A percentile compares a stretch with the other conserved stretches of the same genome.
Conservation (phyloP, 2,888 invertebrate genomes). For the Dynastes hyllus region DNA sequence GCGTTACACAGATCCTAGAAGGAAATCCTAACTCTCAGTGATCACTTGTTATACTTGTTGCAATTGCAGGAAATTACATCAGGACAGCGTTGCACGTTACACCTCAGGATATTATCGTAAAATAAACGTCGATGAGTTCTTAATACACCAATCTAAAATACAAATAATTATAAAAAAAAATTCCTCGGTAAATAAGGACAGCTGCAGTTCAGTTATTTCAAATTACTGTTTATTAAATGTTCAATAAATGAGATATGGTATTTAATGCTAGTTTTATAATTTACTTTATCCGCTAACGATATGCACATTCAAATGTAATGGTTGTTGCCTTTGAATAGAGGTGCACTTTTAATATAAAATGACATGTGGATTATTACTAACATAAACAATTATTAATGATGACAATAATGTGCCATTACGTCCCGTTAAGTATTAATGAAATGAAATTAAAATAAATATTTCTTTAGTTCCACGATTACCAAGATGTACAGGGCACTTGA, state of each 20-base stretch:
- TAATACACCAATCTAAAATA: neutral
- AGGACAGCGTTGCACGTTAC: neutral
- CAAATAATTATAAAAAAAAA: neutral
- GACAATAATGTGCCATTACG: neutral
- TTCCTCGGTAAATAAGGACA: neutral
- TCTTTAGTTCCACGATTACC: neutral
- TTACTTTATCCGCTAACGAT: slow-evolving; percentile 20
- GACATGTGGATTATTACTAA: neutral
- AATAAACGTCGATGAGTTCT: slow-evolving; percentile 7
- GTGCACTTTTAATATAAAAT: neutral
- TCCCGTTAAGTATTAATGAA: slow-evolving; percentile 5
- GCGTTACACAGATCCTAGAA: slow-evolving; percentile 10
- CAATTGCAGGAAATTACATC: slow-evolving; percentile 23
- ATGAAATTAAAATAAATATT: neutral
- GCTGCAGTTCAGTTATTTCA: slow-evolving; percentile 22
- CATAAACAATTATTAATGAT: neutral
- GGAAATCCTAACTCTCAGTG: slow-evolving; percentile 26
- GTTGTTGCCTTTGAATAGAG: neutral
- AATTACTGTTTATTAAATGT: slow-evolving; percentile 24
- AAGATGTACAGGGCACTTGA: no score
- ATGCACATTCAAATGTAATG: slow-evolving; percentile 6
- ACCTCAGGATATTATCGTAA: slow-evolving; percentile 23
- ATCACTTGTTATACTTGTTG: neutral
- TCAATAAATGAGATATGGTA: neutral
- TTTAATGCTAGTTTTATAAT: neutral